phyloP scores from a whole-genome alignment of 2,797 vertebrate species.

The Oryzias sinensis region DNA sequence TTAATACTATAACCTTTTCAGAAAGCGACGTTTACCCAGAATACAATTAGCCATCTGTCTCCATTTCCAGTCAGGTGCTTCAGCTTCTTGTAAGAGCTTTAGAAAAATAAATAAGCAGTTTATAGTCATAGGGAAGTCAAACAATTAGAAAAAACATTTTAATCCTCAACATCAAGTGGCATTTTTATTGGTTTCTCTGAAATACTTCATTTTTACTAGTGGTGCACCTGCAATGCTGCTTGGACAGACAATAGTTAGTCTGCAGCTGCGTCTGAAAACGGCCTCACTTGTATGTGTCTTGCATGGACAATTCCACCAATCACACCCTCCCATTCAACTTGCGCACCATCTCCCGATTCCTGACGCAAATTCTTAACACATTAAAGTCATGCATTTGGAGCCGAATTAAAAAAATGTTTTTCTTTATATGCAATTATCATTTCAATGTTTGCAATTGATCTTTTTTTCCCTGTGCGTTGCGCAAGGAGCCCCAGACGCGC shows the following conservation, averaged over 20 bases:
- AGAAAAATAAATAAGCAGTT: too few species aligned
- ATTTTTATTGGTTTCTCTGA: not conserved
- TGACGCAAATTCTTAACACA: conserved; percentile 9
- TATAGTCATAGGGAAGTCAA: too few species aligned
- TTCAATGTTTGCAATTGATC: conserved; percentile 37
- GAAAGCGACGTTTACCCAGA: too few species aligned
- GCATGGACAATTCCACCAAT: conserved; percentile 39
- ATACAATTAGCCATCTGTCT: too few species aligned
- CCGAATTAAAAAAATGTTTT: not conserved
- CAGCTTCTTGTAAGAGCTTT: too few species aligned
- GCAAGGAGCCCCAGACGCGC: conserved; percentile 36
- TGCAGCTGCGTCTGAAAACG: conserved; percentile 62
- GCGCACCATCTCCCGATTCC: conserved; percentile 18
- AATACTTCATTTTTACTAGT: not conserved
- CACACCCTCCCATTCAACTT: conserved; percentile 22
- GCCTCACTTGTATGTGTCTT: conserved; percentile 42
- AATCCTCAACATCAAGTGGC: too few species aligned
- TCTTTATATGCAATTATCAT: not conserved
- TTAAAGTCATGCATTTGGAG: conserved; percentile 18
- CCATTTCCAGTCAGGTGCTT: too few species aligned
- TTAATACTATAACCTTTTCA: too few species aligned
- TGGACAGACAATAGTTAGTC: conserved; percentile 2
- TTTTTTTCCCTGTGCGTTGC: conserved; percentile 16
- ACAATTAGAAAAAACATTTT: too few species aligned
- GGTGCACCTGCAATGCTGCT: conserved; percentile 61